Conservation (phyloP, 2,797 vertebrate species). For the Podarcis siculus region DNA sequence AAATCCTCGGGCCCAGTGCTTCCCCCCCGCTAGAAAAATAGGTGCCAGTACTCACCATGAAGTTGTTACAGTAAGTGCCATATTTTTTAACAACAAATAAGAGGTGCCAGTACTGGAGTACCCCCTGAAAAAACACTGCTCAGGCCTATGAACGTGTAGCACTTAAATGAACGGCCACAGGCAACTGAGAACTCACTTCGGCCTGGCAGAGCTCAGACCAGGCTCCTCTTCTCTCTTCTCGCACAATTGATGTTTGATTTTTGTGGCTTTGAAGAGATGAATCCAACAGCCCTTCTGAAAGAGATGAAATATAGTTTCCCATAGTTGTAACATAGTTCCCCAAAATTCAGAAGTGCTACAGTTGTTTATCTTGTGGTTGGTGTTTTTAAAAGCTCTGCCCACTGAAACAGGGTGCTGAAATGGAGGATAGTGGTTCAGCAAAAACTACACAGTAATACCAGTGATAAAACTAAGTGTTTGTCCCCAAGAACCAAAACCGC, state of each 20-base stretch:
- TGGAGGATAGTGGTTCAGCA: not conserved
- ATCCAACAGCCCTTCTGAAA: constrained; percentile 68
- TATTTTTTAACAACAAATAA: no score
- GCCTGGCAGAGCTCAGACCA: not conserved
- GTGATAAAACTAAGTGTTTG: not conserved
- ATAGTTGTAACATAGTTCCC: not conserved
- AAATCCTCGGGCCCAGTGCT: not conserved
- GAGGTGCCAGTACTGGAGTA: no score
- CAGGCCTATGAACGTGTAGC: constrained; percentile 21
- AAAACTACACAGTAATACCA: not conserved
- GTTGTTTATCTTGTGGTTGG: not conserved
- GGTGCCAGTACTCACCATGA: no score
- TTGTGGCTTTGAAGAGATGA: constrained; percentile 62
- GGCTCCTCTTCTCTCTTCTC: constrained; percentile 10
- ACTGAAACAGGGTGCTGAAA: not conserved
- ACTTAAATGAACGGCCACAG: not conserved
- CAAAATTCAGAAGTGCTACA: not conserved
- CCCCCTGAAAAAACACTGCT: not conserved
- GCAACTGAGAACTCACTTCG: constrained; percentile 16
- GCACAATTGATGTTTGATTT: constrained; percentile 52
- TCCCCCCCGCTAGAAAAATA: no score
- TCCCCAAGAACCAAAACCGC: not conserved
- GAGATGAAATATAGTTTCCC: not conserved
- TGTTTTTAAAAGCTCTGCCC: not conserved
- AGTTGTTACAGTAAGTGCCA: no score